Base-by-base conservation (phyloP, 2,888 invertebrate genomes). In the Philhelius pedissequus region DNA sequence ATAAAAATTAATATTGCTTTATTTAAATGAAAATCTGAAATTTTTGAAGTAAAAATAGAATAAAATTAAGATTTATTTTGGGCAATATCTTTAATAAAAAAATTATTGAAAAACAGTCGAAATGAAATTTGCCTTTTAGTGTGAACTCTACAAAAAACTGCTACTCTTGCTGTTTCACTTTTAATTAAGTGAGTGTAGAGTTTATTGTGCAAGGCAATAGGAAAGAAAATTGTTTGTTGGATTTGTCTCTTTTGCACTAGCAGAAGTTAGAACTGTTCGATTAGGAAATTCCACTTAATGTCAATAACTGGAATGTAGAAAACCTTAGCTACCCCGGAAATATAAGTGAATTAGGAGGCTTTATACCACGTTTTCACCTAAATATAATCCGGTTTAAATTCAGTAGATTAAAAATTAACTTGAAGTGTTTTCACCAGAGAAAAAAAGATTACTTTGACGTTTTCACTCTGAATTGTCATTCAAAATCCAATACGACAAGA, bases 101-200 rank as follows among this genome's bases (percentile, higher is more conserved):
- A 84, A 76, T 62, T 84, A 84, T 80, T 70, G 79, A 71, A 76
- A 75, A 71, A 62, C 68, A 71, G 75, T 64, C 75, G 43, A 84
- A 66, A 54, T 38, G 52, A 84, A 76, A 79, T 60, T 84, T 80
- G 84, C 80, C 84, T 79, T 84, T 84, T 75, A 71, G 75, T 75
- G 64, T 79, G 79, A 45, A 68, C 71, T 64, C 35, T 75, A 62
- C 45, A 62, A 62, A 62, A 64, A 48, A 48, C 64, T 70, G 60
- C 60, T 84, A 68, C 48, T 70, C 43, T 15, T 84, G 75, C 80
- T 80, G 75, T 80, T 80, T 80, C 84, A 74, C 66, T 83, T 78
- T 54, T 7, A 20, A 20, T 40, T 22, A 5, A 60, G 1, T 43
- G 43, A 18, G 43, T 56, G 66, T 70, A 66, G 79, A 74, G 75